Evolutionary conservation across 2,113 vertebrate genomes (phyloP), one percentile per base, ranked within the genome.

Genomic region (Sapayoa aenigma): DNA sequence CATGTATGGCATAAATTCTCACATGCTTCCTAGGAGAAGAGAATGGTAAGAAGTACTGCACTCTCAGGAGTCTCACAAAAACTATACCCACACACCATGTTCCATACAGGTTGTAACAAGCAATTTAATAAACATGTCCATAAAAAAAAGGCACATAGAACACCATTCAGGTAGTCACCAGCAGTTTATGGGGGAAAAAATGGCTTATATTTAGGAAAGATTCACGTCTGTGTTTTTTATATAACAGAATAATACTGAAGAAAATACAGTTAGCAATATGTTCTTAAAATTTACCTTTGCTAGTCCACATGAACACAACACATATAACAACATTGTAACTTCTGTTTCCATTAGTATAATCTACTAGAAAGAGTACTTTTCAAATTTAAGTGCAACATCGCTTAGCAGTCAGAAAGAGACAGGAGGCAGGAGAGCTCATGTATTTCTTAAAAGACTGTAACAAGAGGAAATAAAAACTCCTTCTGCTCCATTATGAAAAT

Each of bases 401-500:
- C 49, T 82, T 37, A 68, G 30, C 5, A 56, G 6, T 15, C 44
- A 92, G 68, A 66, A 65, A 52, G 35, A 72, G 11, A 56, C 0
- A 88, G 28, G 15, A 87, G 22, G 28, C 22, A 76, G 31, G 12
- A 76, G 20, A 65, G 9, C 24, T 58, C 49, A 47, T 6, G 3
- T 27, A 41, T 60, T 92, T 90, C 85, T 72, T 50, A 27, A 24
- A 75, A 81, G 42, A 55, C 11, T 9, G 0, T 75, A 81, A 75
- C 20, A 84, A 41, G 28, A 60, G 15, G 9, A 14, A 60, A 82
- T 81, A 75, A 66, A 84, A 56, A 50, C 6, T 39, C 49, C 49
- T 95, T 69, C 62, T 69, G 41, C 53, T 63, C 35, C 25, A 75
- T 72, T 89, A 46, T 19, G 46, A 39, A 91, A 96, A 93, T 81